Conservation (phyloP, 2,797 vertebrate genomes). For the Miichthys miiuy region DNA sequence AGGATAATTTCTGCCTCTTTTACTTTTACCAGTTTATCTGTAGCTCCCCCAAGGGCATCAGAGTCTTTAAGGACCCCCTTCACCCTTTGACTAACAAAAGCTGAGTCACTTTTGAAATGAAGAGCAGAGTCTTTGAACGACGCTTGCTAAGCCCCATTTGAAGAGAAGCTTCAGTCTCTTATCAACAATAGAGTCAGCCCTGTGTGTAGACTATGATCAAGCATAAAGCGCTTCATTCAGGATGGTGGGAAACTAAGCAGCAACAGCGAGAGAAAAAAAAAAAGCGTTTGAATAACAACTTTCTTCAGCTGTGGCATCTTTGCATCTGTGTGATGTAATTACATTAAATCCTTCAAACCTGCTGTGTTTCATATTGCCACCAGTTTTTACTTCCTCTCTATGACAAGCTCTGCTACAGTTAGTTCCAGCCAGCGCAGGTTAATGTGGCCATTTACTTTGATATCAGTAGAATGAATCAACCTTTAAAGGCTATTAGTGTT, state of each 20-base stretch:
- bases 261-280: slow-evolving; percentile 13
- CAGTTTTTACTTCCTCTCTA: slow-evolving; percentile 44
- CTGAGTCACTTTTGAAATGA: slow-evolving; percentile 79
- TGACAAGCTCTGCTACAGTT: slow-evolving; percentile 45
- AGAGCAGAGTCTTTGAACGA: slow-evolving; percentile 73
- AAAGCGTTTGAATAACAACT: slow-evolving; percentile 54
- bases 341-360: slow-evolving; percentile 59
- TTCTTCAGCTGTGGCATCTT: slow-evolving; percentile 55
- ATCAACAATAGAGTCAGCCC: slow-evolving; percentile 70
- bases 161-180: slow-evolving; percentile 75
- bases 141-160: slow-evolving; percentile 73
- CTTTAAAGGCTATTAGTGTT: slow-evolving; percentile 80
- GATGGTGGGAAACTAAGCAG: slow-evolving; percentile 68
- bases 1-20: slow-evolving; percentile 28
- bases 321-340: slow-evolving; percentile 67
- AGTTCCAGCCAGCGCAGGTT: slow-evolving; percentile 70
- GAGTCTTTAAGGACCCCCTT: slow-evolving; percentile 66
- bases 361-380: slow-evolving; percentile 58
- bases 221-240: slow-evolving; percentile 63
- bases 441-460: slow-evolving; percentile 76
- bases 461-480: slow-evolving; percentile 79
- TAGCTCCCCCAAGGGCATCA: slow-evolving; percentile 68
- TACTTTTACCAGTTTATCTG: slow-evolving; percentile 43
- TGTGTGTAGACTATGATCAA: slow-evolving; percentile 65
- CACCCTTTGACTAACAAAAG: slow-evolving; percentile 72